These are phyloP conservation scores for Erpetoichthys calabaricus DNA, from an alignment of 2,797 vertebrate genomes.

Conservation along the genomic window DNA sequence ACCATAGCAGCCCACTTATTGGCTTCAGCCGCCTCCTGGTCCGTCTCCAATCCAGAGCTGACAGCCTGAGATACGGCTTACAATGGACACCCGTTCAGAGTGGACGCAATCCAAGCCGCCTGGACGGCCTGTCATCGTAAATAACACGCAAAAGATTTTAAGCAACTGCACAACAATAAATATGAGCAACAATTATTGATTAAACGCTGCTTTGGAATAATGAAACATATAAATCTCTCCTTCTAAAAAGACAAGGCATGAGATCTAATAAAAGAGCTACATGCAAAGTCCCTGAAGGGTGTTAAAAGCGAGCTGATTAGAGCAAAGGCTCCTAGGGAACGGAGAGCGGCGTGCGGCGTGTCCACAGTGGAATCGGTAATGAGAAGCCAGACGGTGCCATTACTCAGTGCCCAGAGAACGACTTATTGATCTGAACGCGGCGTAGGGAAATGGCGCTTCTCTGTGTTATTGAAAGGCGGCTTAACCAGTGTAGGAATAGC, in stretches of 20 bases:
- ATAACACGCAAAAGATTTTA: slow-evolving; percentile 34
- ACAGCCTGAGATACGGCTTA: slow-evolving; percentile 21
- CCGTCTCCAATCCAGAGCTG: slow-evolving; percentile 9
- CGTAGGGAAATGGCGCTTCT: slow-evolving; percentile 46
- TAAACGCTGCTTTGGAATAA: slow-evolving; percentile 47
- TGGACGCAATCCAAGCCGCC: slow-evolving; percentile 19
- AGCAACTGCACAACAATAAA: slow-evolving; percentile 31
- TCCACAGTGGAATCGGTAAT: slow-evolving; percentile 12
- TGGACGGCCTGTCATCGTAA: slow-evolving; percentile 28
- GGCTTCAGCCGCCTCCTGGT: too few species aligned
- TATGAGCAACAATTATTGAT: slow-evolving; percentile 46
- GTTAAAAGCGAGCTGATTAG: slow-evolving; percentile 30
- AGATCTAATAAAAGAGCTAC: slow-evolving; percentile 50
- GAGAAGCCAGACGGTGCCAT: slow-evolving; percentile 2
- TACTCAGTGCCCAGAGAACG: slow-evolving; percentile 1
- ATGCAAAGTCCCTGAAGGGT: slow-evolving; percentile 26
- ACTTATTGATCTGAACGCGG: background rate
- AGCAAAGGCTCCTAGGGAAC: slow-evolving; percentile 20
- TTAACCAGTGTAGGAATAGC: slow-evolving; percentile 46
- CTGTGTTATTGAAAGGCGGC: slow-evolving; percentile 45
- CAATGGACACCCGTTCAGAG: slow-evolving; percentile 17
- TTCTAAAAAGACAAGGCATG: slow-evolving; percentile 34
- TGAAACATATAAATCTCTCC: slow-evolving; percentile 42
- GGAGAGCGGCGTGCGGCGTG: slow-evolving; percentile 18
- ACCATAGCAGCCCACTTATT: too few species aligned